These are phyloP conservation scores for Tyto alba DNA, from an alignment of 2,113 vertebrate genomes.

Conservation along the genomic window DNA sequence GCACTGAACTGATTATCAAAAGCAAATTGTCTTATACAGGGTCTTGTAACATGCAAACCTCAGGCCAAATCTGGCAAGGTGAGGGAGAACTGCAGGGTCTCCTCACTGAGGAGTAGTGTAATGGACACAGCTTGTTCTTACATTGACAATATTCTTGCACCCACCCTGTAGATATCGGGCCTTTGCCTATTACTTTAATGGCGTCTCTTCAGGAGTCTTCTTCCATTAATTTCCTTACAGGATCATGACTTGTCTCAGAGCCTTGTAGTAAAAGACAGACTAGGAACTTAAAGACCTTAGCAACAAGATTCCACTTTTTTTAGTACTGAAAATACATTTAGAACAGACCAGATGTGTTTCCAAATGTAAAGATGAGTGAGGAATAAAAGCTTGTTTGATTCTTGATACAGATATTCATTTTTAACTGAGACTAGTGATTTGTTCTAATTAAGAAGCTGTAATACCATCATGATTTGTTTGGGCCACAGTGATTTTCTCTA, in stretches of 20 bases:
- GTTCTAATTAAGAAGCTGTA: constrained; percentile 15
- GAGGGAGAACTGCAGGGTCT: background rate
- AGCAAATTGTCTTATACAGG: rapidly evolving
- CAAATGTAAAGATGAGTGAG: background rate
- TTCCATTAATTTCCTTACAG: background rate
- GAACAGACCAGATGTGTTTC: background rate
- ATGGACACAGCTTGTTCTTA: background rate
- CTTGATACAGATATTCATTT: background rate
- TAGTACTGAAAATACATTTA: background rate
- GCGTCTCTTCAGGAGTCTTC: background rate
- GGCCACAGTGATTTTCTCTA: background rate
- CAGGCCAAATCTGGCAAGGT: background rate
- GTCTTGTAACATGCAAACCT: background rate
- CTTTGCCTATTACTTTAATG: background rate
- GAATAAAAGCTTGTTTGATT: background rate
- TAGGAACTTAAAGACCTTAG: background rate
- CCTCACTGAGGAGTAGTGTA: background rate
- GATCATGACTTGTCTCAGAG: background rate
- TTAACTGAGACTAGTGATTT: constrained; percentile 19
- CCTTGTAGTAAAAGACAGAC: background rate
- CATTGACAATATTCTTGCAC: background rate
- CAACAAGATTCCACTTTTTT: background rate
- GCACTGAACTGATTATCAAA: background rate
- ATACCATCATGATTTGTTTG: background rate
- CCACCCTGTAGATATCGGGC: background rate